Evolutionary conservation across 2,113 vertebrate genomes (phyloP).

Genomic region (Macroglossus sobrinus): DNA sequence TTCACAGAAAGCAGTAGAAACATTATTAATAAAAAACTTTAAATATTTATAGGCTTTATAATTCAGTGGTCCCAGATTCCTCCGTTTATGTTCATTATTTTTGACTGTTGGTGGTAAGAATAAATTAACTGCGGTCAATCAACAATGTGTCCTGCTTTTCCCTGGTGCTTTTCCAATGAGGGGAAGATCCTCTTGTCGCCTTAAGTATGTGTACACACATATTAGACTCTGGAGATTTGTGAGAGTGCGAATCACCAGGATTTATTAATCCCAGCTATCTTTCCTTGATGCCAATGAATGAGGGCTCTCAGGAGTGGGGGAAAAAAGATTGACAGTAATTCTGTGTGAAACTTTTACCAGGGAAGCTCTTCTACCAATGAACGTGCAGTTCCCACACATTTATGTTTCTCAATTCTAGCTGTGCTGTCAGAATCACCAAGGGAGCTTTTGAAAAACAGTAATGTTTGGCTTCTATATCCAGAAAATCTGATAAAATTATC

Average conservation of each 20-base stretch:
- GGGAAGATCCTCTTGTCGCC: background rate
- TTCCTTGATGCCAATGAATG: background rate
- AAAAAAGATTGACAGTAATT: background rate
- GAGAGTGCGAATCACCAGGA: background rate
- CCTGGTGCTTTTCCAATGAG: background rate
- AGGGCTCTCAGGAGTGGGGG: background rate
- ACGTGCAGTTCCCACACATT: background rate
- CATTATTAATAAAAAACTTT: background rate
- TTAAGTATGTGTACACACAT: background rate
- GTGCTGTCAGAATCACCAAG: background rate
- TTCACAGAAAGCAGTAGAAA: background rate
- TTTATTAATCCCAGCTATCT: background rate
- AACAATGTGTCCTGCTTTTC: background rate
- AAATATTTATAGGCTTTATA: slow-evolving; percentile 29
- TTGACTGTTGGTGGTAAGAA: background rate
- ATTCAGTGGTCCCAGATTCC: background rate
- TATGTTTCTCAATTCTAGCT: background rate
- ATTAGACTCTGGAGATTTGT: background rate
- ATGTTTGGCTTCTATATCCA: background rate
- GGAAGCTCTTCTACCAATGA: background rate
- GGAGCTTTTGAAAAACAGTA: background rate
- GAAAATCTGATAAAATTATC: background rate
- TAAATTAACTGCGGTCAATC: background rate
- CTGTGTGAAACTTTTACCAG: background rate
- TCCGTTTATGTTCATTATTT: background rate